These are phyloP conservation scores for Drosophila ironensis DNA, from an alignment of 1,140 invertebrate species.

Conservation along the genomic window DNA sequence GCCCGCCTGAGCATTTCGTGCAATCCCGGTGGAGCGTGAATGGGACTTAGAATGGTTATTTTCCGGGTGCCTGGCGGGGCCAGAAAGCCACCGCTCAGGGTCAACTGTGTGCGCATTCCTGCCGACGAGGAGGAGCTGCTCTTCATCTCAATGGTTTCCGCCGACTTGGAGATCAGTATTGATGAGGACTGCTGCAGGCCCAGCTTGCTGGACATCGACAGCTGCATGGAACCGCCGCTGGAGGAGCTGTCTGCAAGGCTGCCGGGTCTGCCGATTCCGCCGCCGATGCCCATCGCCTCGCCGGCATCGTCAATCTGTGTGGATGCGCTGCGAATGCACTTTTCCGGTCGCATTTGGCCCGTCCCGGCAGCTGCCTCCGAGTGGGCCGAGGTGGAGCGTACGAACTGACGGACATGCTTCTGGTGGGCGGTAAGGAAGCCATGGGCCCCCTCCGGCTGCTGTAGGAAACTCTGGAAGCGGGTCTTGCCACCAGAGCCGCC, in stretches of 20 bases:
- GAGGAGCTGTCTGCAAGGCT: slow-evolving; percentile 5
- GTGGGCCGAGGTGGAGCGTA: slow-evolving; percentile 80
- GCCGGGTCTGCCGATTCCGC: not conserved
- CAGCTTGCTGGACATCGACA: slow-evolving; percentile 66
- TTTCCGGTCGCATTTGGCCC: slow-evolving; percentile 54
- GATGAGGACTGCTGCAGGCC: slow-evolving; percentile 79
- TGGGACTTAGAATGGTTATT: slow-evolving; percentile 79
- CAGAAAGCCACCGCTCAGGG: slow-evolving; percentile 74
- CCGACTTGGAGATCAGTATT: slow-evolving; percentile 80
- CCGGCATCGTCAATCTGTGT: slow-evolving; percentile 77
- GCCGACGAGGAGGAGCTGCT: slow-evolving; percentile 54
- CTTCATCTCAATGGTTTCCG: slow-evolving; percentile 81
- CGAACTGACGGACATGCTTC: slow-evolving; percentile 81
- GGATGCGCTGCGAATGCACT: slow-evolving; percentile 79
- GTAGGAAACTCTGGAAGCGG: slow-evolving; percentile 79
- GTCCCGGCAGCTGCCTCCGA: slow-evolving; percentile 71
- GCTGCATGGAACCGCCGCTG: slow-evolving; percentile 43
- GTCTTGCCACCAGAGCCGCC: slow-evolving; percentile 33
- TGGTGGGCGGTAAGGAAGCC: slow-evolving; percentile 77
- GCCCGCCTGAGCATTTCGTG: slow-evolving; percentile 77
- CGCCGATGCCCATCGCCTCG: slow-evolving; percentile 17
- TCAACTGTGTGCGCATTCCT: slow-evolving; percentile 77
- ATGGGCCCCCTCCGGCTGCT: slow-evolving; percentile 69
- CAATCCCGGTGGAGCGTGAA: slow-evolving; percentile 75
- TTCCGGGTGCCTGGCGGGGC: slow-evolving; percentile 79